phyloP scores from a whole-genome alignment of 2,888 invertebrate genomes.

The Hyposoter didymator region DNA sequence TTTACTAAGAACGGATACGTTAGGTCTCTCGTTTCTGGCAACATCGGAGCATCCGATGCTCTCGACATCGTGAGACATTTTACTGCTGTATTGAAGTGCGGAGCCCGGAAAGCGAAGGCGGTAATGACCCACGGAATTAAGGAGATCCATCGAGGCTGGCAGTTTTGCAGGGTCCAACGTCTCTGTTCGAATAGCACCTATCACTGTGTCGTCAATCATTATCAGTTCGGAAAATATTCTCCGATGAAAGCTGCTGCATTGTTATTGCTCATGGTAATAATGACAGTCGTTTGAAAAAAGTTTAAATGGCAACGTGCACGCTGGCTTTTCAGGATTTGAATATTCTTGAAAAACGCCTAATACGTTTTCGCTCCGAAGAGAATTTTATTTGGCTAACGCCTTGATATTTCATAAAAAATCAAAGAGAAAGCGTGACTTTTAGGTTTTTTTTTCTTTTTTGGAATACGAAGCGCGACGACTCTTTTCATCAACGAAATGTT shows the following conservation, averaged over 20 bases:
- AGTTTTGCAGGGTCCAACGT: slow-evolving; percentile 88
- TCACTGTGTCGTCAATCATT: slow-evolving; percentile 93
- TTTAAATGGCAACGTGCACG: background rate
- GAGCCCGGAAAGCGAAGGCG: slow-evolving; percentile 83
- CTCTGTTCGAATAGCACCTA: slow-evolving; percentile 91
- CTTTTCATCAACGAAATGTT: background rate
- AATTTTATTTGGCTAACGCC: too few species aligned
- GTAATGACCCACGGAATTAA: slow-evolving; percentile 86
- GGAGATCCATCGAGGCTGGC: slow-evolving; percentile 88
- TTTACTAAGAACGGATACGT: slow-evolving; percentile 88
- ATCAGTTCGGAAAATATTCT: slow-evolving; percentile 89
- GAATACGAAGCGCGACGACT: too few species aligned
- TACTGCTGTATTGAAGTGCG: slow-evolving; percentile 86
- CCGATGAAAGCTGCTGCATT: slow-evolving; percentile 86
- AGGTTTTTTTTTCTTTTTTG: too few species aligned
- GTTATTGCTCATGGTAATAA: slow-evolving; percentile 13
- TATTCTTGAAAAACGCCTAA: too few species aligned
- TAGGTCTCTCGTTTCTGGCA: slow-evolving; percentile 92
- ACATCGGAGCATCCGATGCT: slow-evolving; percentile 88
- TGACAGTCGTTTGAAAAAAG: too few species aligned
- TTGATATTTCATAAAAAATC: too few species aligned
- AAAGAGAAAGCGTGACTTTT: too few species aligned
- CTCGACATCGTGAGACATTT: slow-evolving; percentile 87
- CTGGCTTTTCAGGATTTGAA: background rate
- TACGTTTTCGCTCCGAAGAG: too few species aligned